Conservation (phyloP, 2,113 vertebrate genomes). For the Chelonoidis abingdonii region DNA sequence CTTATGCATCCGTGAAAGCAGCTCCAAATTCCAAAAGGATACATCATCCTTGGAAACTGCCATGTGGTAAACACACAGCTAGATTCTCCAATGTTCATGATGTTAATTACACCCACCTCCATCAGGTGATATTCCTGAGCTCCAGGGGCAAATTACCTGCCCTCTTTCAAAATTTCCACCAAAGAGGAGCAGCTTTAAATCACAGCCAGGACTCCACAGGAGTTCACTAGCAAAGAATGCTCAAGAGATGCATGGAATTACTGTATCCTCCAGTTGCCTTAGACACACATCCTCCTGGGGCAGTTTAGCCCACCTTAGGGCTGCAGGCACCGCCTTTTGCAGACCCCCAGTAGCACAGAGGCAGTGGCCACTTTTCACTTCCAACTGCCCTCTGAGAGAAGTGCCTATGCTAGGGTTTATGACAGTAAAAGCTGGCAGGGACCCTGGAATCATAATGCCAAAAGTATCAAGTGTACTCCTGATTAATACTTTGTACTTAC, state of each 20-base stretch:
- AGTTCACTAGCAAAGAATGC: neutral
- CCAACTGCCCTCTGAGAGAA: neutral
- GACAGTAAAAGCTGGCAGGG: neutral
- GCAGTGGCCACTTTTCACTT: rapidly evolving
- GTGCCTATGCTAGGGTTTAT: neutral
- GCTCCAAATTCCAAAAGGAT: neutral
- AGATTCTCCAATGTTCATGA: neutral
- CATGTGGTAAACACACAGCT: neutral
- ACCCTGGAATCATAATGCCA: neutral
- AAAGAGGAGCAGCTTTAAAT: neutral
- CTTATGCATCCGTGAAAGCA: neutral
- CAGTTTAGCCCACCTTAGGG: no score
- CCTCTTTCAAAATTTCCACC: neutral
- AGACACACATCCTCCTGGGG: neutral
- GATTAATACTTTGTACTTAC: neutral
- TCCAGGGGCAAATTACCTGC: neutral
- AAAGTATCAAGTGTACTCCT: neutral
- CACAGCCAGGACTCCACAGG: neutral
- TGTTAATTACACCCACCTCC: neutral
- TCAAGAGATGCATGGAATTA: neutral
- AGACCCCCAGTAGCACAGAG: neutral
- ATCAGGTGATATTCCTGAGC: neutral
- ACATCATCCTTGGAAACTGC: neutral
- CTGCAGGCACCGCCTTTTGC: neutral
- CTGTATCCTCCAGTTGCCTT: neutral